Conservation (phyloP, 2,888 invertebrate genomes). For the Drosophila recens region DNA sequence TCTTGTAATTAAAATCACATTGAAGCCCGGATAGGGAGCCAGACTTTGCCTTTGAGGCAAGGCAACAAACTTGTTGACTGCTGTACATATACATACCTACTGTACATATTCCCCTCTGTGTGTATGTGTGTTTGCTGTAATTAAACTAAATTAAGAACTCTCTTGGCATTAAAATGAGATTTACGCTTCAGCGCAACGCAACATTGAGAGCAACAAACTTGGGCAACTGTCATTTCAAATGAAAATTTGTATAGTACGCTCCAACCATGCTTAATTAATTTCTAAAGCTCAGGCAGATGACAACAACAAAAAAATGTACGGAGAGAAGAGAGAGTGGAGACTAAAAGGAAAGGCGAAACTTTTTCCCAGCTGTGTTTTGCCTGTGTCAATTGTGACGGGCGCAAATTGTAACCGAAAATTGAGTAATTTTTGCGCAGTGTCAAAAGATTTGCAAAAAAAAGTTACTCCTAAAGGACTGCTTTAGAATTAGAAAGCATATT, state of each 20-base stretch:
- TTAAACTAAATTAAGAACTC: slow-evolving; percentile 82
- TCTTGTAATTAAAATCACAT: slow-evolving; percentile 81
- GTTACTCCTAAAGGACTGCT: neutral
- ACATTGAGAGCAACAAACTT: slow-evolving; percentile 63
- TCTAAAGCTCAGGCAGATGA: slow-evolving; percentile 46
- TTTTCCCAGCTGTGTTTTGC: slow-evolving; percentile 19
- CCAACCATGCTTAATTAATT: slow-evolving; percentile 64
- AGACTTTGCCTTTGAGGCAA: slow-evolving; percentile 77
- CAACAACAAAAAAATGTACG: slow-evolving; percentile 5
- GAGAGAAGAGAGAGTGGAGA: neutral
- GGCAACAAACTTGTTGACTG: slow-evolving; percentile 77
- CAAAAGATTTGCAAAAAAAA: slow-evolving; percentile 29
- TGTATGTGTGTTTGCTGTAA: slow-evolving; percentile 70
- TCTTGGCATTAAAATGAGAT: slow-evolving; percentile 81
- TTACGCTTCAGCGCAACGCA: slow-evolving; percentile 73
- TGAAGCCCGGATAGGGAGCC: slow-evolving; percentile 54
- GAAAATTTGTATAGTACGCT: slow-evolving; percentile 62
- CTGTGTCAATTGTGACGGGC: slow-evolving; percentile 55
- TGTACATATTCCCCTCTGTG: slow-evolving; percentile 15
- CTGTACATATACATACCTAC: slow-evolving; percentile 7
- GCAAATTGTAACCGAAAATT: slow-evolving; percentile 61
- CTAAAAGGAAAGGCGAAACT: slow-evolving; percentile 28
- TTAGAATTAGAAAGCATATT: neutral
- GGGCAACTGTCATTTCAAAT: slow-evolving; percentile 63
- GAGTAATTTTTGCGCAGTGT: slow-evolving; percentile 48